A percentile compares a stretch with the other conserved stretches of the same genome.
Evolutionary conservation across 2,797 vertebrate genomes (phyloP).

Genomic region (Intellagama lesueurii): DNA sequence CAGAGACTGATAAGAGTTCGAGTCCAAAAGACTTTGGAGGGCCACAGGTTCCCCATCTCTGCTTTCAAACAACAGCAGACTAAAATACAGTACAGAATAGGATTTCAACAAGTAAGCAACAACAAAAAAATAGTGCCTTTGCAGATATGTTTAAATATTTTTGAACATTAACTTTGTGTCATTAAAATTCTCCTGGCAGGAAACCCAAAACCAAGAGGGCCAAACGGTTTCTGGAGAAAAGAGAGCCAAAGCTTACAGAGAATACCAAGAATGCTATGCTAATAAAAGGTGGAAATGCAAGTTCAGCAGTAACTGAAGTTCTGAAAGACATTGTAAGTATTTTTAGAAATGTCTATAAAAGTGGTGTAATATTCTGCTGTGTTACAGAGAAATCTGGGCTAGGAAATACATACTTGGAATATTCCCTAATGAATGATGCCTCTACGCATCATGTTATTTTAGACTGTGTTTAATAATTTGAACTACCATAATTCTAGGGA

Average conservation of each 20-base stretch:
- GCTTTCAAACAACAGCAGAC: background rate
- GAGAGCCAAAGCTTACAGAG: slow-evolving; percentile 89
- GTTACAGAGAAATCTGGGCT: background rate
- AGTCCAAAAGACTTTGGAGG: background rate
- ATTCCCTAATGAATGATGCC: accelerated
- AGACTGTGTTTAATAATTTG: background rate
- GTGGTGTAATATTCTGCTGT: background rate
- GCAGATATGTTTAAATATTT: background rate
- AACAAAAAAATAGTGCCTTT: background rate
- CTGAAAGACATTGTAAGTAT: slow-evolving; percentile 91
- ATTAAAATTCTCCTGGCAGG: slow-evolving; percentile 74
- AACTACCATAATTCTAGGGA: background rate
- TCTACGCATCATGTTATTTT: background rate
- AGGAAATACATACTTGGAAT: background rate
- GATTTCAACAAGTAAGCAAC: background rate
- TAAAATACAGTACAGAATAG: background rate
- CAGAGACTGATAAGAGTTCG: background rate
- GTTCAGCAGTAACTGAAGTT: slow-evolving; percentile 82
- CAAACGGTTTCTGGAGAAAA: slow-evolving; percentile 91
- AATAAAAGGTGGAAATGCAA: slow-evolving; percentile 94
- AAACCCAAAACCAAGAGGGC: slow-evolving; percentile 94
- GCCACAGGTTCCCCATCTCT: background rate
- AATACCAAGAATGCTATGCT: slow-evolving; percentile 92
- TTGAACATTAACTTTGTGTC: slow-evolving; percentile 11
- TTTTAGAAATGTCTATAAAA: slow-evolving; percentile 2